A percentile compares a stretch with the other conserved stretches of the same genome.
These are phyloP conservation scores for Agonopterix alstromeriana DNA, from an alignment of 2,888 invertebrate genomes.

Conservation along the genomic window DNA sequence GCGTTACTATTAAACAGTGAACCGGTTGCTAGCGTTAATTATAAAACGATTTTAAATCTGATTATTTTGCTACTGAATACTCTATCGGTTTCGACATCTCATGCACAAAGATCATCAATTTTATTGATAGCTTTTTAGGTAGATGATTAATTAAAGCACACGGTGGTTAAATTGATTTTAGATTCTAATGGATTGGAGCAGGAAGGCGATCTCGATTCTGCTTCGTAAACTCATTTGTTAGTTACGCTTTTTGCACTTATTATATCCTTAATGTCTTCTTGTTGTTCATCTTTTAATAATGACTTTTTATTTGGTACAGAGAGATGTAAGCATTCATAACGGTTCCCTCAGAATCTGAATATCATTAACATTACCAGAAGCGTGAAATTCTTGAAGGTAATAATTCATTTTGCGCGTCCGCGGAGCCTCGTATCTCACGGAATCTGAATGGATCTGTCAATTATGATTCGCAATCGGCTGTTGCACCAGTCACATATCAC, in stretches of 20 bases:
- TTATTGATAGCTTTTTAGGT: slow-evolving; percentile 48
- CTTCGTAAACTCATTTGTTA: too few relatives aligned
- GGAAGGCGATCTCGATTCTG: slow-evolving; percentile 7
- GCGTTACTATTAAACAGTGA: slow-evolving; percentile 35
- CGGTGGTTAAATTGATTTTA: slow-evolving; percentile 37
- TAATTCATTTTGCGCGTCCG: slow-evolving; percentile 40
- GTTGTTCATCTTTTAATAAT: too few relatives aligned
- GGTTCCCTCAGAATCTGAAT: slow-evolving; percentile 14
- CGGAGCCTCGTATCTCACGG: slow-evolving; percentile 30
- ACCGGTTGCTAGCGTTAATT: slow-evolving; percentile 68
- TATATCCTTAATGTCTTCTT: too few relatives aligned
- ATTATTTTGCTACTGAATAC: slow-evolving; percentile 64
- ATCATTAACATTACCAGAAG: slow-evolving; percentile 24
- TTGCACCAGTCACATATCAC: slow-evolving; percentile 18
- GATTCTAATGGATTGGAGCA: slow-evolving; percentile 21
- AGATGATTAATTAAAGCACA: slow-evolving; percentile 50
- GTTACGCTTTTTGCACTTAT: not conserved
- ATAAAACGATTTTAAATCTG: slow-evolving; percentile 63
- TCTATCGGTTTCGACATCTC: slow-evolving; percentile 53
- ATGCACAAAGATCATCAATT: slow-evolving; percentile 48
- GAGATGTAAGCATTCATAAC: not conserved
- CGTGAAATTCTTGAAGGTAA: slow-evolving; percentile 35
- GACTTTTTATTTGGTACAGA: not conserved
- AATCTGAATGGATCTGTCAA: slow-evolving; percentile 52
- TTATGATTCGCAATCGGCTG: slow-evolving; percentile 39